These are phyloP conservation scores for Latheticus oryzae DNA, from an alignment of 2,888 invertebrate species.

Conservation along the genomic window DNA sequence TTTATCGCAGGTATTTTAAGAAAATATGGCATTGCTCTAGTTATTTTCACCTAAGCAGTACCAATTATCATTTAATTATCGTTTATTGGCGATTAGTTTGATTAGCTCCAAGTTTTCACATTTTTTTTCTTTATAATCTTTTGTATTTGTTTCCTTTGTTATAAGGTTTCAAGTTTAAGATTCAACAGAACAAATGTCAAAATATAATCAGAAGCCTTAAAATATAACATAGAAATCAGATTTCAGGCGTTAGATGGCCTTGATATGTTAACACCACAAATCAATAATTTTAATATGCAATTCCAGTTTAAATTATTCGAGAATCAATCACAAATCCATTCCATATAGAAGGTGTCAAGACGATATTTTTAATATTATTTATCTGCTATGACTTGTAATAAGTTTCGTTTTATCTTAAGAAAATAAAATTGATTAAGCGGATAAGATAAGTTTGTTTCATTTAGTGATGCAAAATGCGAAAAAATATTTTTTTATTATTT, in stretches of 20 bases:
- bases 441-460: constrained; percentile 30
- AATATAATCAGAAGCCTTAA: constrained; percentile 38
- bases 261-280: constrained; percentile 27
- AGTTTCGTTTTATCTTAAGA: constrained; percentile 22
- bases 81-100: constrained; percentile 2
- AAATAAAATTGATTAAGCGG: constrained; percentile 25
- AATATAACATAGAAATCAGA: constrained; percentile 39
- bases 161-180: too few relatives aligned
- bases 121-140: too few relatives aligned
- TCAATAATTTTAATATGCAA: constrained; percentile 26
- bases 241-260: constrained; percentile 27
- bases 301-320: constrained; percentile 14
- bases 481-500: constrained; percentile 21
- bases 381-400: too few relatives aligned
- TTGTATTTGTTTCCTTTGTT: too few relatives aligned
- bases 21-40: constrained; percentile 33
- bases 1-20: constrained; percentile 26
- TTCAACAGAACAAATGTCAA: too few relatives aligned
- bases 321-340: too few relatives aligned
- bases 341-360: background rate
- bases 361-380: constrained; percentile 2
- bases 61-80: constrained; percentile 9
- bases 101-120: background rate
- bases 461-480: constrained; percentile 17
- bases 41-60: constrained; percentile 13